Evolutionary conservation across 1,140 invertebrate species (phyloP).

Genomic region (Papilio polytes): DNA sequence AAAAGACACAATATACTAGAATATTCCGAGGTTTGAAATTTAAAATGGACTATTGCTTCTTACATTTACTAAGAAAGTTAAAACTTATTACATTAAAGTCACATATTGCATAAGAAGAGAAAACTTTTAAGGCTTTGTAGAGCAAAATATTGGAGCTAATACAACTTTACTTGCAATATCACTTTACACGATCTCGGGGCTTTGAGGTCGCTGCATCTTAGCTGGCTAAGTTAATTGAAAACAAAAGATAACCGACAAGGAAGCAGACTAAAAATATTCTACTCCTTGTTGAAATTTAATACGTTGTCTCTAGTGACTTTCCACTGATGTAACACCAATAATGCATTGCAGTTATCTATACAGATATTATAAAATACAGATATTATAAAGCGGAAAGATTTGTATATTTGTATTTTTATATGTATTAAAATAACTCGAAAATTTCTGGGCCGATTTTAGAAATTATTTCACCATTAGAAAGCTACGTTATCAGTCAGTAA

Average conservation of each 20-base stretch:
- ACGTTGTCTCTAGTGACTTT: background rate
- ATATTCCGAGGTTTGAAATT: no score
- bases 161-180: conserved; percentile 25
- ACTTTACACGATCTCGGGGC: conserved; percentile 26
- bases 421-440: no score
- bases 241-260: background rate
- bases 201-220: conserved; percentile 42
- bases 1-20: no score
- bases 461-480: no score
- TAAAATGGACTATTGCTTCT: background rate
- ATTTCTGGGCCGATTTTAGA: no score
- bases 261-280: conserved; percentile 3
- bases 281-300: conserved; percentile 17
- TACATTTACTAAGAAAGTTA: background rate
- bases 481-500: no score
- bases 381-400: no score
- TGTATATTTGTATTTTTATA: no score
- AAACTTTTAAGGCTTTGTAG: conserved; percentile 2
- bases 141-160: conserved; percentile 24
- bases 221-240: conserved; percentile 33
- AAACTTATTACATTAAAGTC: conserved; percentile 15
- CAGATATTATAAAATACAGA: no score
- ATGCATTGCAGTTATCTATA: no score
- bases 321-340: background rate
- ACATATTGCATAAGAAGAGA: background rate